A percentile compares a stretch with the other conserved stretches of the same genome.
phyloP scores from a whole-genome alignment of 1,140 invertebrate species.

The Laupala kohalensis region DNA sequence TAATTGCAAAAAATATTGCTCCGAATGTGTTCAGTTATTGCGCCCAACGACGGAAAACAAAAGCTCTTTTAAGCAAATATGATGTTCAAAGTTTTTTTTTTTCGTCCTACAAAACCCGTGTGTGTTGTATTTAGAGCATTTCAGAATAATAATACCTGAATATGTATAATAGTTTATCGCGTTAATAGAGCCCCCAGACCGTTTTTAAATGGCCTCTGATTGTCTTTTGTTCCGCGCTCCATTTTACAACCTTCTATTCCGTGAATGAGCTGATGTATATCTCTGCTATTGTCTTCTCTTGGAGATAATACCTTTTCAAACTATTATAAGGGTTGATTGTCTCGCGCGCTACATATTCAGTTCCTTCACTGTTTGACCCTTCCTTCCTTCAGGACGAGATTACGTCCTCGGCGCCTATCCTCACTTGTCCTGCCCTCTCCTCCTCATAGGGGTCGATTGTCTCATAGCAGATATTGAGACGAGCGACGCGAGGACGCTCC shows the following conservation, averaged over 20 bases:
- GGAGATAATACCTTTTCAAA: neutral
- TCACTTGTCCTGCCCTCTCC: too few relatives aligned
- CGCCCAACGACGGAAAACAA: too few relatives aligned
- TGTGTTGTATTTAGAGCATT: too few relatives aligned
- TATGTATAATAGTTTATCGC: too few relatives aligned
- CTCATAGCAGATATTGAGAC: neutral
- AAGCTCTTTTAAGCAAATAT: too few relatives aligned
- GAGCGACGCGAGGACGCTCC: neutral
- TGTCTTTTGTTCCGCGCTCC: neutral
- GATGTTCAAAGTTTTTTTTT: too few relatives aligned
- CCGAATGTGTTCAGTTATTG: too few relatives aligned
- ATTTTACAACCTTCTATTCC: neutral
- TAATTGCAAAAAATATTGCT: too few relatives aligned
- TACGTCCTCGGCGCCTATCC: neutral
- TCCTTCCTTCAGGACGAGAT: neutral
- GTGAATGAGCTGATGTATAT: neutral
- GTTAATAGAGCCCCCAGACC: neutral
- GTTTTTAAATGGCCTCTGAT: neutral
- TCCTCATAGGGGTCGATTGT: neutral
- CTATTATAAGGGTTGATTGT: neutral
- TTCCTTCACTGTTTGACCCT: neutral
- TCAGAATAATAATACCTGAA: too few relatives aligned
- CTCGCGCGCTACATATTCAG: neutral
- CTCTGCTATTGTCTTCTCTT: neutral
- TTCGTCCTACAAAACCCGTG: too few relatives aligned